Conservation (phyloP, 37 sponge, comb jelly and placozoan genomes). For the Beroe forskalii region DNA sequence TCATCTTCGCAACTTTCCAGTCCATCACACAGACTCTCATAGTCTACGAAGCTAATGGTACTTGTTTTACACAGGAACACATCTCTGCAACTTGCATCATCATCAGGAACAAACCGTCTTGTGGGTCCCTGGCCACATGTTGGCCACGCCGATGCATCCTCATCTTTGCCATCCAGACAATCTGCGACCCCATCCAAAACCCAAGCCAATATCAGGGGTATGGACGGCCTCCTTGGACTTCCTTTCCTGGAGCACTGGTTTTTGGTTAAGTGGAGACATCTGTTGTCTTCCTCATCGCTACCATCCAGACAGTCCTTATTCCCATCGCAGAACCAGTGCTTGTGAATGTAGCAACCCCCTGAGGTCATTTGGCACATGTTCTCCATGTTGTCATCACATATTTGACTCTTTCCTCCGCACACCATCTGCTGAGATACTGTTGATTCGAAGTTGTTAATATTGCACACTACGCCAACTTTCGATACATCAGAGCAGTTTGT, state of each 20-base stretch:
- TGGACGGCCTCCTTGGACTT: neutral
- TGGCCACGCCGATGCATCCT: neutral
- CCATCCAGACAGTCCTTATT: conserved; percentile 3
- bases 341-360: conserved; percentile 16
- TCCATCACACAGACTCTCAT: neutral
- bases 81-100: neutral
- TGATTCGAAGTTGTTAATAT: neutral
- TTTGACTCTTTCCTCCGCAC: neutral
- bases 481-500: neutral
- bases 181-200: neutral
- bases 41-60: neutral
- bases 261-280: neutral
- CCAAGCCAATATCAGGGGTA: neutral
- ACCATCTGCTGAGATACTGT: neutral
- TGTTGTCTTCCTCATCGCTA: neutral
- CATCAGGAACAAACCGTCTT: neutral
- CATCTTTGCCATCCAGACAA: neutral
- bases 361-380: neutral
- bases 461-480: neutral
- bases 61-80: neutral
- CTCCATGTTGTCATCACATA: neutral
- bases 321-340: conserved; percentile 42
- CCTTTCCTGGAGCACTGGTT: neutral
- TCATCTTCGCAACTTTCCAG: neutral
- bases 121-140: neutral